Percentiles rank a stretch among this genome's conserved stretches.
These are phyloP conservation scores for Sphinx pinastri DNA, from an alignment of 2,888 invertebrate species.

Conservation along the genomic window DNA sequence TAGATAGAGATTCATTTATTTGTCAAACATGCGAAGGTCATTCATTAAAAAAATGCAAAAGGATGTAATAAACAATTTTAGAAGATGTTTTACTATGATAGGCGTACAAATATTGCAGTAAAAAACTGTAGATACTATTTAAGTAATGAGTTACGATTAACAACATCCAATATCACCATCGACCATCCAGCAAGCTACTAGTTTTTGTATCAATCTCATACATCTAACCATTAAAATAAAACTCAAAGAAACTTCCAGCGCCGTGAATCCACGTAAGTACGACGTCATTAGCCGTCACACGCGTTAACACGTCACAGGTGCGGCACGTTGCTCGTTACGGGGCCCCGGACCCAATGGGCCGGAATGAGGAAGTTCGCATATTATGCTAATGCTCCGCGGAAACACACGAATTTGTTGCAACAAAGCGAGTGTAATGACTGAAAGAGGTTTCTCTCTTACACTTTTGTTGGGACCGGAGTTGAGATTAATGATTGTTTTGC, in stretches of 20 bases:
- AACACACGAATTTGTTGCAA: constrained; percentile 14
- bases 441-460: not conserved
- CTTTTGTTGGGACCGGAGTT: not conserved
- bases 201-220: not conserved
- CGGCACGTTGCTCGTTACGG: not conserved
- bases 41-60: too few species aligned
- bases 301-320: constrained; percentile 25
- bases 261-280: not conserved
- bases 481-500: not conserved
- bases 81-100: too few species aligned
- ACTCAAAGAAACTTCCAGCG: not conserved
- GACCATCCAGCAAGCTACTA: too few species aligned
- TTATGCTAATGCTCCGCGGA: constrained; percentile 25
- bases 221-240: not conserved
- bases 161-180: too few species aligned
- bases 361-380: constrained; percentile 25
- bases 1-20: too few species aligned
- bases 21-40: too few species aligned
- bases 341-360: constrained; percentile 24
- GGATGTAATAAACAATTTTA: too few species aligned
- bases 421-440: constrained; percentile 1
- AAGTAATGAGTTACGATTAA: too few species aligned
- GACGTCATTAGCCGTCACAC: constrained; percentile 13
- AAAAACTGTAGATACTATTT: too few species aligned
- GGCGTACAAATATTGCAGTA: too few species aligned